Evolutionary conservation across 2,888 invertebrate species (phyloP).

Genomic region (Atethmia centrago): DNA sequence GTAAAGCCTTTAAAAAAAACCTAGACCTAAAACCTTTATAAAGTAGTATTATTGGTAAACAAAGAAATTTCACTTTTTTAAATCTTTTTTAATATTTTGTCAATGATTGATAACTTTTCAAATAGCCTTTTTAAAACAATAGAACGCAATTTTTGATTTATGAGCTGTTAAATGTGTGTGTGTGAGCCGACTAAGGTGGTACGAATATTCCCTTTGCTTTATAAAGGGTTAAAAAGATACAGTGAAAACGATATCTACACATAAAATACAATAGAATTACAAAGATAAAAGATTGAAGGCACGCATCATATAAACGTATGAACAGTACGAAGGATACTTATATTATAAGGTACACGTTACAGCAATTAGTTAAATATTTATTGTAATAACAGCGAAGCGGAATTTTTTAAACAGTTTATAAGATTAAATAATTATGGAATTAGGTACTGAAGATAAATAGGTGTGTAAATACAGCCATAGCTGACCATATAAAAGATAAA

Average conservation of each 20-base stretch:
- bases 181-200: too few species aligned
- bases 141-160: too few species aligned
- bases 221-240: not conserved
- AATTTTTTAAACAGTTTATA: constrained; percentile 4
- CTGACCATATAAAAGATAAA: not conserved
- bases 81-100: too few species aligned
- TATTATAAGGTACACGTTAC: constrained; percentile 28
- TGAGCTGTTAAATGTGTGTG: too few species aligned
- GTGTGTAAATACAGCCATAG: not conserved
- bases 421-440: constrained; percentile 1
- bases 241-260: constrained; percentile 34
- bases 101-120: too few species aligned
- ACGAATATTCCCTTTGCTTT: too few species aligned
- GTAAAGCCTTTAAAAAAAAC: too few species aligned
- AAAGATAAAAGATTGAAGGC: constrained; percentile 71
- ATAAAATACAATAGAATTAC: constrained; percentile 48
- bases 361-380: constrained; percentile 31
- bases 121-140: too few species aligned
- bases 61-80: too few species aligned
- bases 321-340: constrained; percentile 51
- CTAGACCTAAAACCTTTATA: too few species aligned
- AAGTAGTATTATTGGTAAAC: too few species aligned
- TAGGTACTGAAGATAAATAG: not conserved
- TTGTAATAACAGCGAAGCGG: constrained; percentile 44
- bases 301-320: constrained; percentile 72